Conservation (phyloP, 2,888 invertebrate species). For the Rapana venosa region DNA sequence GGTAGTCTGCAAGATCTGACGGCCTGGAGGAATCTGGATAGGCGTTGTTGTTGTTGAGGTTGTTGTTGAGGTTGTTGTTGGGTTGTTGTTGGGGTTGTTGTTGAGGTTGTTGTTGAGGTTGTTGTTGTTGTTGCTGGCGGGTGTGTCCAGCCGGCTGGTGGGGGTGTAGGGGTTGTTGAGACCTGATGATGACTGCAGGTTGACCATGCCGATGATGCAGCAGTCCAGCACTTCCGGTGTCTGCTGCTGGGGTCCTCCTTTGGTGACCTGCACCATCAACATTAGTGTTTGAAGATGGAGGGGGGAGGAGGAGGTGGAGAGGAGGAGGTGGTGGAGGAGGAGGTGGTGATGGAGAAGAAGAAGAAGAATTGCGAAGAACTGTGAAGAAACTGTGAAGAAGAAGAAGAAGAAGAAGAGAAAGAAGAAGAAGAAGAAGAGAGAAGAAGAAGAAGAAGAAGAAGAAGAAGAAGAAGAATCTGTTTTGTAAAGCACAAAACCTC, state of each 20-base stretch:
- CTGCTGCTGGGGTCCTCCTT: background rate
- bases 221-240: constrained; percentile 26
- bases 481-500: too few relatives aligned
- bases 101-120: background rate
- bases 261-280: constrained; percentile 14
- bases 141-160: background rate
- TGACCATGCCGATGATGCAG: constrained; percentile 35
- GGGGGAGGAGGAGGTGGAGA: too few relatives aligned
- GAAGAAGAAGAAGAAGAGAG: too few relatives aligned
- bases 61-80: background rate
- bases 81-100: background rate
- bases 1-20: background rate
- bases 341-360: too few relatives aligned
- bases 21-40: background rate
- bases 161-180: background rate
- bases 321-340: too few relatives aligned
- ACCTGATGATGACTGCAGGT: background rate
- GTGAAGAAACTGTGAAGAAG: too few relatives aligned
- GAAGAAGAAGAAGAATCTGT: too few relatives aligned
- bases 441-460: too few relatives aligned
- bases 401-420: too few relatives aligned
- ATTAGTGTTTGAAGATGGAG: background rate
- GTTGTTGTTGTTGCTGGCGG: background rate
- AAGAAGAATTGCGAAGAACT: too few relatives aligned
- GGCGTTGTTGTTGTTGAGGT: constrained; percentile 8